Percentiles rank a stretch among this genome's conserved stretches.
Conservation (phyloP, 2,888 invertebrate genomes). For the Scaptomyza cyrtandrae region DNA sequence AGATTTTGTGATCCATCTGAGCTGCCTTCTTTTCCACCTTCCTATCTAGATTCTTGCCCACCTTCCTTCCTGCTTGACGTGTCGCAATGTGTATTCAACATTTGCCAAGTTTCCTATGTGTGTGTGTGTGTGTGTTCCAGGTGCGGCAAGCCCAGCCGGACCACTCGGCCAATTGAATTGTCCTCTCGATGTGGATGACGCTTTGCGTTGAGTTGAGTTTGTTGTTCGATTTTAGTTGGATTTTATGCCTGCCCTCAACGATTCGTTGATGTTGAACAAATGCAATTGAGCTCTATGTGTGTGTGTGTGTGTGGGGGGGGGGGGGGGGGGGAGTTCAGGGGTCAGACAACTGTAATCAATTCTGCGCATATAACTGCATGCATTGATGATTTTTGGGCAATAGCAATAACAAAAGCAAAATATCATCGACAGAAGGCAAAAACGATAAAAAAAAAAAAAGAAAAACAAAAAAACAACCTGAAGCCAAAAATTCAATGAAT, state of each 20-base stretch:
- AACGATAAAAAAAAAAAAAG: conserved; percentile 4
- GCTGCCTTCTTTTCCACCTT: not conserved
- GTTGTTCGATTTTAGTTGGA: conserved; percentile 59
- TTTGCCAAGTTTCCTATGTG: conserved; percentile 2
- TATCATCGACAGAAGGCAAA: conserved; percentile 3
- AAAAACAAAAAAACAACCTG: conserved; percentile 16
- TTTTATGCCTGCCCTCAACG: conserved; percentile 37
- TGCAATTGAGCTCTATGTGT: conserved; percentile 52
- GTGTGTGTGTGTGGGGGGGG: conserved; percentile 5
- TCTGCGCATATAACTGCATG: conserved; percentile 45
- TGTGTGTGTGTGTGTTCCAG: conserved; percentile 24
- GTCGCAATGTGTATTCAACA: conserved; percentile 23
- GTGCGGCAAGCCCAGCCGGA: conserved; percentile 11
- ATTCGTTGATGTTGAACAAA: conserved; percentile 63
- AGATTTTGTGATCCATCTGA: conserved; percentile 18
- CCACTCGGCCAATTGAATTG: conserved; percentile 68
- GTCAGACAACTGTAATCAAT: conserved; percentile 52
- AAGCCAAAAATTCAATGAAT: conserved; percentile 12
- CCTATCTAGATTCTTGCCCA: too few species aligned
- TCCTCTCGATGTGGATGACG: conserved; percentile 39
- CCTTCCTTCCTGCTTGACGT: conserved; percentile 39
- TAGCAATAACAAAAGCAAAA: not conserved
- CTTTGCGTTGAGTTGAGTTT: conserved; percentile 52
- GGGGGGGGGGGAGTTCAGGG: not conserved
- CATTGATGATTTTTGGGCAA: conserved; percentile 42